Evolutionary conservation across 2,113 vertebrate genomes (phyloP).

Genomic region (Chloropsis cyanopogon): DNA sequence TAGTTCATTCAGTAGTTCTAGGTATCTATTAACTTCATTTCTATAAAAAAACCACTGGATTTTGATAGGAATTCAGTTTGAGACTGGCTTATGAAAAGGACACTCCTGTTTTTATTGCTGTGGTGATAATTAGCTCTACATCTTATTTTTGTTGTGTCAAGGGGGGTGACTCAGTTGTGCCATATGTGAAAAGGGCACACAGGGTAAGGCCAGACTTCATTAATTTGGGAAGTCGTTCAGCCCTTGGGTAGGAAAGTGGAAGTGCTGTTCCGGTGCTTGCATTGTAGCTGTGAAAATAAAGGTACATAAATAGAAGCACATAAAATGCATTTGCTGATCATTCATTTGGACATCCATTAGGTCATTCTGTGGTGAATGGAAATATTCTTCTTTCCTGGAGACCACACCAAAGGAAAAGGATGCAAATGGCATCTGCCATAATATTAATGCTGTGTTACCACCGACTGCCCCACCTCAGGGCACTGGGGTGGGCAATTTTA

Average conservation of each 20-base stretch:
- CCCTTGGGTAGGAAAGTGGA: not conserved
- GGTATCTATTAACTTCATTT: slow-evolving; percentile 11
- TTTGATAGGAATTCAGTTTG: not conserved
- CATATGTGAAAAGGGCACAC: not conserved
- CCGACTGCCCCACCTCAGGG: not conserved
- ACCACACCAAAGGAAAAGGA: not conserved
- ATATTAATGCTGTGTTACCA: not conserved
- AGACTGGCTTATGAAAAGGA: not conserved
- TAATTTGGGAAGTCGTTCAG: not conserved
- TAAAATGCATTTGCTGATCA: slow-evolving; percentile 19
- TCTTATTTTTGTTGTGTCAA: slow-evolving; percentile 10
- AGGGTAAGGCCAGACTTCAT: not conserved
- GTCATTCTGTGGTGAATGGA: not conserved
- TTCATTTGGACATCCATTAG: slow-evolving; percentile 14
- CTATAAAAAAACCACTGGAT: not conserved
- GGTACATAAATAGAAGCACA: not conserved
- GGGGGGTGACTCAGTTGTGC: slow-evolving; percentile 39
- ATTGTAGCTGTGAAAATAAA: slow-evolving; percentile 39
- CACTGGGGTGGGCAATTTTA: not conserved
- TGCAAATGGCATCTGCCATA: not conserved
- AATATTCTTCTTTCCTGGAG: slow-evolving; percentile 12
- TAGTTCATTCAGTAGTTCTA: not conserved
- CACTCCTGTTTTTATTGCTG: not conserved
- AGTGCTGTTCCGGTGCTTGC: slow-evolving; percentile 18
- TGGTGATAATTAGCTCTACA: not conserved